These are phyloP conservation scores for Cataglyphis albicans DNA, from an alignment of 2,888 invertebrate species.

Conservation along the genomic window DNA sequence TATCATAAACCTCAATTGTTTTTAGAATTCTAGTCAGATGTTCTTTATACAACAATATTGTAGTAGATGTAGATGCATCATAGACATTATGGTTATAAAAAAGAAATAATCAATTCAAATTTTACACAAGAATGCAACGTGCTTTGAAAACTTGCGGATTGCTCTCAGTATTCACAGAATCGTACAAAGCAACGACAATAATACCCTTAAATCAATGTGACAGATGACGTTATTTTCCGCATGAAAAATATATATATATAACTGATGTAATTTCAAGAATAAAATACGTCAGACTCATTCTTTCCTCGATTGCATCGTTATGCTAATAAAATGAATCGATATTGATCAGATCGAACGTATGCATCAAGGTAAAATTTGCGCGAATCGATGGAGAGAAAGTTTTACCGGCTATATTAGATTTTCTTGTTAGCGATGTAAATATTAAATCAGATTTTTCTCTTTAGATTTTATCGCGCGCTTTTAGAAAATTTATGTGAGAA, in stretches of 20 bases:
- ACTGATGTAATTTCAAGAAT: constrained; percentile 3
- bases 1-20: neutral
- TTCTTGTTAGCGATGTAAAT: neutral
- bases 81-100: too few relatives aligned
- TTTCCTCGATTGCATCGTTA: constrained; percentile 15
- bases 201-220: constrained; percentile 21
- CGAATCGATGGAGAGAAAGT: constrained; percentile 38
- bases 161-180: constrained; percentile 20
- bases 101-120: constrained; percentile 5
- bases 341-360: neutral
- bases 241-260: neutral
- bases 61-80: neutral
- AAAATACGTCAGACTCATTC: constrained; percentile 14
- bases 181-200: neutral
- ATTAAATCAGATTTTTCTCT: constrained; percentile 12
- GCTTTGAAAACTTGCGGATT: neutral
- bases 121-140: neutral
- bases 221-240: neutral
- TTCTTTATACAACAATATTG: neutral
- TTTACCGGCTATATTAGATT: constrained; percentile 9
- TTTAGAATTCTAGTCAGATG: neutral
- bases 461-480: neutral
- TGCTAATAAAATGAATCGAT: constrained; percentile 25
- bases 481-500: neutral
- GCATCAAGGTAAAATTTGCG: constrained; percentile 30